Evolutionary conservation across 2,113 vertebrate species (phyloP), one percentile per base, ranked within the genome.

Genomic region (Scophthalmus maximus): DNA sequence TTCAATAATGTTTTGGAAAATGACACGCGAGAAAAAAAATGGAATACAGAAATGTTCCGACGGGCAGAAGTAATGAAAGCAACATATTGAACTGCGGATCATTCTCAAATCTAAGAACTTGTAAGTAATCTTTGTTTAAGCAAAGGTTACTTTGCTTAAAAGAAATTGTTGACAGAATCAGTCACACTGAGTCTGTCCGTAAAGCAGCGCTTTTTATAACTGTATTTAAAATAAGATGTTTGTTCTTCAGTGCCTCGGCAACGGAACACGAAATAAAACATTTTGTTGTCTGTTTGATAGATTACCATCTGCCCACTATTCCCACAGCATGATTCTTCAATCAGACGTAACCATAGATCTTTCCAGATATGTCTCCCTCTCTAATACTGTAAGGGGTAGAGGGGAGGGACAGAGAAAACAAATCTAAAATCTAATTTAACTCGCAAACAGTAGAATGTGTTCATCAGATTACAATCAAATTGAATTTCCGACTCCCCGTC

Each of bases 381-480:
- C 56, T 71, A 86, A 84, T 78, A 89, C 81, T 77, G 85, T 84
- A 87, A 84, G 56, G 75, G 71, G 76, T 30, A 59, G 64, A 69
- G 55, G 72, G 77, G 63, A 78, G 76, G 69, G 59, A 73, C 49
- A 78, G 59, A 52, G 55, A 85, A 90, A 90, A 92, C 88, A 89
- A 90, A 92, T 90, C 87, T 83, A 79, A 91, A 92, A 92, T 92
- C 83, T 89, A 88, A 93, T 92, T 91, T 88, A 73, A 73, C 88
- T 84, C 83, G 87, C 88, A 90, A 92, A 89, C 91, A 92, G 81
- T 73, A 78, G 73, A 77, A 83, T 82, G 69, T 91, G 83, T 89
- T 86, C 87, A 88, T 91, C 82, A 84, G 89, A 92, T 88, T 91
- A 88, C 71, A 68, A 93, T 90, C 86, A 91, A 92, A 93, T 91